A percentile compares a stretch with the other conserved stretches of the same genome.
phyloP scores from a whole-genome alignment of 1,140 invertebrate genomes.

The Oryctes rhinoceros region DNA sequence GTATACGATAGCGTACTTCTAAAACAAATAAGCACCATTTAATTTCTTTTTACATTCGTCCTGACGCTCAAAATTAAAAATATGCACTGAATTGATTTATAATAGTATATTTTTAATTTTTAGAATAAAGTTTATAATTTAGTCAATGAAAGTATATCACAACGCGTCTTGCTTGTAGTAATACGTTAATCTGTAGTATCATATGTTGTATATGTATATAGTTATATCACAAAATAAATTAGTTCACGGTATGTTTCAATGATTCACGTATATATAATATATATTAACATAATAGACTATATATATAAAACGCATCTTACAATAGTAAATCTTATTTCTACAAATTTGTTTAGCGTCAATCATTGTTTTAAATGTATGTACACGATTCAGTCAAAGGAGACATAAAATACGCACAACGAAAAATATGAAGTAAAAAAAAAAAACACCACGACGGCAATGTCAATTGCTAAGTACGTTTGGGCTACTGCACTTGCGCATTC shows the following conservation, averaged over 20 bases:
- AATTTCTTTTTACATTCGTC: background rate
- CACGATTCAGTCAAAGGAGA: background rate
- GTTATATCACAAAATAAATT: slow-evolving; percentile 29
- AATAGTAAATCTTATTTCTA: background rate
- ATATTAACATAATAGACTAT: background rate
- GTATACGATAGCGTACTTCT: background rate
- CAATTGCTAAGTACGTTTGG: background rate
- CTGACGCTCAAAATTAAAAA: no score
- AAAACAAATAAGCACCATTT: slow-evolving; percentile 22
- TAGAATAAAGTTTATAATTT: background rate
- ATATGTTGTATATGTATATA: background rate
- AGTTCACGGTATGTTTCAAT: background rate
- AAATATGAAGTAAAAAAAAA: background rate
- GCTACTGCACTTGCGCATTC: slow-evolving; percentile 38
- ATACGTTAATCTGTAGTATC: background rate
- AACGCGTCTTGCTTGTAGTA: background rate
- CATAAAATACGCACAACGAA: background rate
- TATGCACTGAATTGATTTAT: background rate
- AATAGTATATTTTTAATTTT: background rate
- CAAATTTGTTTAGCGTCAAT: background rate
- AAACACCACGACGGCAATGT: background rate
- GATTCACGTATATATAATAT: background rate
- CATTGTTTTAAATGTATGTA: background rate
- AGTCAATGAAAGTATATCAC: background rate
- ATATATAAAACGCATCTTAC: background rate